Evolutionary conservation across 2,888 invertebrate species (phyloP).

Genomic region (Ennomos fuscantarius): DNA sequence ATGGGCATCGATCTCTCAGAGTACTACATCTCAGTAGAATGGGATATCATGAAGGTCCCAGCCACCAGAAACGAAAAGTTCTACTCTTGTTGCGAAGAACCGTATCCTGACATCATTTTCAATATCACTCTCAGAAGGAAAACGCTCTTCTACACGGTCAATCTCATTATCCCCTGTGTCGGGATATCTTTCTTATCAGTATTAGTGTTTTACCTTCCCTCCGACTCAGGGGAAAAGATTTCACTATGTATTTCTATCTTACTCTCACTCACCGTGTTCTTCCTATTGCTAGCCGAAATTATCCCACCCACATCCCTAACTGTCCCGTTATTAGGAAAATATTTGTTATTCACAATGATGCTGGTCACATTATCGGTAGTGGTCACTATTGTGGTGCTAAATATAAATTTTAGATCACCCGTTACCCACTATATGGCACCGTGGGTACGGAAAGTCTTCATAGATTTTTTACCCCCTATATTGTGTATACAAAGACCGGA

Average conservation of each 20-base stretch:
- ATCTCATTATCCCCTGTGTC: slow-evolving; percentile 98
- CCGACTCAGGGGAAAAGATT: slow-evolving; percentile 99
- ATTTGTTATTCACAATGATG: slow-evolving; percentile 97
- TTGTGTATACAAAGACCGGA: slow-evolving; percentile 95
- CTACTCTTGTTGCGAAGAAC: slow-evolving; percentile 98
- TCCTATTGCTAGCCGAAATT: slow-evolving; percentile 96
- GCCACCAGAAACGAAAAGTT: slow-evolving; percentile 96
- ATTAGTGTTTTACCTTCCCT: slow-evolving; percentile 98
- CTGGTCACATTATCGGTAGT: slow-evolving; percentile 96
- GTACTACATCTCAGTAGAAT: slow-evolving; percentile 98
- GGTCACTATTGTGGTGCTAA: slow-evolving; percentile 96
- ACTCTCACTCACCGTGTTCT: slow-evolving; percentile 97
- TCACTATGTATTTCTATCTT: slow-evolving; percentile 97
- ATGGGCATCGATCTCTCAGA: slow-evolving; percentile 97
- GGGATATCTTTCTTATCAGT: slow-evolving; percentile 98
- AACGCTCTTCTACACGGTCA: slow-evolving; percentile 98
- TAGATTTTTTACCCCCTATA: slow-evolving; percentile 93
- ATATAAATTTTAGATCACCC: slow-evolving; percentile 96
- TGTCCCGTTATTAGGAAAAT: slow-evolving; percentile 95
- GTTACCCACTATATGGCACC: slow-evolving; percentile 97
- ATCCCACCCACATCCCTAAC: slow-evolving; percentile 97
- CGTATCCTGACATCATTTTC: slow-evolving; percentile 98
- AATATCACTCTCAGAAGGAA: slow-evolving; percentile 97
- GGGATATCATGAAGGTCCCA: slow-evolving; percentile 98
- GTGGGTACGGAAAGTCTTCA: slow-evolving; percentile 95